Conservation (phyloP, 2,888 invertebrate genomes). For the Diarsia brunnea region DNA sequence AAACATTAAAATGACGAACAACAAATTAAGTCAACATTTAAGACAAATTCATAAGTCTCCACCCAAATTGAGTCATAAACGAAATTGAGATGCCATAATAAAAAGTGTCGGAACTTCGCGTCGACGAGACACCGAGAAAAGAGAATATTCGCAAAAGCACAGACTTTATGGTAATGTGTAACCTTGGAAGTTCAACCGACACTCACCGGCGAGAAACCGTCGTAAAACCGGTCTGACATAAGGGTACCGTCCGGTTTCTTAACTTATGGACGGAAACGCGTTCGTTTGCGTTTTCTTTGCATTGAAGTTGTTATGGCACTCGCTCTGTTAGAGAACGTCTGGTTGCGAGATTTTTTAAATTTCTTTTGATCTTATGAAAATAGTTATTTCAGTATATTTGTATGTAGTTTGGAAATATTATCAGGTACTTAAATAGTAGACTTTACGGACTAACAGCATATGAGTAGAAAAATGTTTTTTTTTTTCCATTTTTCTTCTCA, state of each 20-base stretch:
- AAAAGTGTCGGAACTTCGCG: constrained; percentile 55
- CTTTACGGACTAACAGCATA: no score
- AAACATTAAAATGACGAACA: constrained; percentile 24
- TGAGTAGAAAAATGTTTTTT: no score
- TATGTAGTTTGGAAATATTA: no score
- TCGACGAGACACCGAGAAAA: constrained; percentile 30
- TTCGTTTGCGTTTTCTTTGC: constrained; percentile 31
- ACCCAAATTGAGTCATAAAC: constrained; percentile 60
- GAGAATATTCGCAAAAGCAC: constrained; percentile 49
- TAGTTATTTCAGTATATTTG: neutral
- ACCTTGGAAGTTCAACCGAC: constrained; percentile 56
- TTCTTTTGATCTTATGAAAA: neutral
- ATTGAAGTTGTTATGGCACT: constrained; percentile 24
- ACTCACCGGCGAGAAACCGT: constrained; percentile 41
- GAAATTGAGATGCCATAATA: constrained; percentile 57
- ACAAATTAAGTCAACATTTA: constrained; percentile 46
- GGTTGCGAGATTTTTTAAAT: neutral
- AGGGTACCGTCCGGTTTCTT: constrained; percentile 49
- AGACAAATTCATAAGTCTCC: constrained; percentile 47
- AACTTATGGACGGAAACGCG: constrained; percentile 47
- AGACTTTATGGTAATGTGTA: constrained; percentile 62
- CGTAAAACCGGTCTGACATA: constrained; percentile 54
- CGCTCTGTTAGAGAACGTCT: constrained; percentile 16
- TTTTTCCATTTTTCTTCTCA: no score
- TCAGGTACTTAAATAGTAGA: neutral